phyloP scores from a whole-genome alignment of 2,888 invertebrate species.

The Microdon myrmicae region DNA sequence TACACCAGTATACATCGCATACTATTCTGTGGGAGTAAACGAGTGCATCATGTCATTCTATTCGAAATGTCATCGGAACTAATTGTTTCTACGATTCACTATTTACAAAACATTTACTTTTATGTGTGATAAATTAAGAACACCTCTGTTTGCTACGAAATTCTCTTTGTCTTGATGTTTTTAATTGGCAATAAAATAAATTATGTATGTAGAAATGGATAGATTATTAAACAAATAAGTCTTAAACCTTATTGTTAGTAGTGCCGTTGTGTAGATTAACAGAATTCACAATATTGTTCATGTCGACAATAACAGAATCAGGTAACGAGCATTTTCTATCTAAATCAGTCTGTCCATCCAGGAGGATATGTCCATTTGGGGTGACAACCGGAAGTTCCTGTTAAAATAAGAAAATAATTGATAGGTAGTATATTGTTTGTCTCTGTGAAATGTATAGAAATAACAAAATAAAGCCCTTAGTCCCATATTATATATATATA shows the following conservation, averaged over 20 bases:
- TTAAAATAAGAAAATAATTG: conserved; percentile 52
- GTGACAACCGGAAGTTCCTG: conserved; percentile 68
- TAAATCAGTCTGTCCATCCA: conserved; percentile 68
- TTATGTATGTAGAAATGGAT: too few relatives aligned
- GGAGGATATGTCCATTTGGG: conserved; percentile 68
- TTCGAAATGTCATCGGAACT: too few relatives aligned
- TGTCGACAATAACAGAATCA: conserved; percentile 72
- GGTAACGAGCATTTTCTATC: conserved; percentile 69
- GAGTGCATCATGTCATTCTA: too few relatives aligned
- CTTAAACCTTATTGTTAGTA: conserved; percentile 42
- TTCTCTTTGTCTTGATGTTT: too few relatives aligned
- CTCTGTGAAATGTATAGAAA: background rate
- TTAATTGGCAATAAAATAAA: too few relatives aligned
- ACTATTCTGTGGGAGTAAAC: too few relatives aligned
- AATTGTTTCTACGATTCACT: too few relatives aligned
- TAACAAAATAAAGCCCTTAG: background rate
- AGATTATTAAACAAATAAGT: conserved; percentile 9
- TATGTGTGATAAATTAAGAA: too few relatives aligned
- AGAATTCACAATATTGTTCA: conserved; percentile 63
- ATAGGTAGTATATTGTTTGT: conserved; percentile 34
- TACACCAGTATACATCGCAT: too few relatives aligned
- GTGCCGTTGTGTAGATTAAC: conserved; percentile 52
- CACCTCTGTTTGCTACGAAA: too few relatives aligned
- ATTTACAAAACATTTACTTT: too few relatives aligned
- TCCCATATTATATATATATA: background rate